phyloP scores from a whole-genome alignment of 1,140 invertebrate species.

The Harlomillsia oculata region DNA sequence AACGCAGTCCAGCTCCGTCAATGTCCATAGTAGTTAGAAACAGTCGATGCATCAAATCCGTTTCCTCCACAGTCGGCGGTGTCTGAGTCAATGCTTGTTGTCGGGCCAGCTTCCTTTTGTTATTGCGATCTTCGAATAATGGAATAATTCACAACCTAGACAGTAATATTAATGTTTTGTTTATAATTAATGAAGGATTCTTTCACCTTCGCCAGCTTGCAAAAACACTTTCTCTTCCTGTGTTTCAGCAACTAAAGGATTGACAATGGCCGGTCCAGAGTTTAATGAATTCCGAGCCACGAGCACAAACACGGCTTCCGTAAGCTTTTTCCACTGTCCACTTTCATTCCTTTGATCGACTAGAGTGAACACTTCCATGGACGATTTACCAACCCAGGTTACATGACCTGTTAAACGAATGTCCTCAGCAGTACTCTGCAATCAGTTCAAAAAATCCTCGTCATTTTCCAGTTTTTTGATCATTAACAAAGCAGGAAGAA shows the following conservation, averaged over 20 bases:
- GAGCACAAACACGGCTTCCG: constrained; percentile 61
- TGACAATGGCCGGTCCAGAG: constrained; percentile 51
- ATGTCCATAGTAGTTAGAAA: constrained; percentile 40
- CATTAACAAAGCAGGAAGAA: constrained; percentile 23
- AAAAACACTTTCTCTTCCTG: constrained; percentile 54
- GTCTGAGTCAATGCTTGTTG: constrained; percentile 51
- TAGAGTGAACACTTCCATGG: constrained; percentile 61
- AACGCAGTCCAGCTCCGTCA: constrained; percentile 26
- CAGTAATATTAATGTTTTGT: too few relatives aligned
- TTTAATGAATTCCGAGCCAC: constrained; percentile 61
- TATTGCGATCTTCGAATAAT: constrained; percentile 17
- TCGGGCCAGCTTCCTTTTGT: constrained; percentile 7
- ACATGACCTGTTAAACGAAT: constrained; percentile 62
- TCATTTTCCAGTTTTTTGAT: too few relatives aligned
- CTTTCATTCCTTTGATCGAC: constrained; percentile 51
- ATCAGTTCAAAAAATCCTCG: too few relatives aligned
- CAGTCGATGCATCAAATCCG: constrained; percentile 56
- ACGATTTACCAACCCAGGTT: constrained; percentile 64
- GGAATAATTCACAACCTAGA: too few relatives aligned
- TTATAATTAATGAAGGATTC: too few relatives aligned
- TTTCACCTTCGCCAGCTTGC: constrained; percentile 48
- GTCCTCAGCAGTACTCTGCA: constrained; percentile 48
- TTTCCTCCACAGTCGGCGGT: constrained; percentile 56
- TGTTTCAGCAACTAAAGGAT: constrained; percentile 51
- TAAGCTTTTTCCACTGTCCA: constrained; percentile 49